These are phyloP conservation scores for Petrosia ficiformis DNA, from an alignment of 37 sponge, comb jelly and placozoan genomes.

Conservation along the genomic window DNA sequence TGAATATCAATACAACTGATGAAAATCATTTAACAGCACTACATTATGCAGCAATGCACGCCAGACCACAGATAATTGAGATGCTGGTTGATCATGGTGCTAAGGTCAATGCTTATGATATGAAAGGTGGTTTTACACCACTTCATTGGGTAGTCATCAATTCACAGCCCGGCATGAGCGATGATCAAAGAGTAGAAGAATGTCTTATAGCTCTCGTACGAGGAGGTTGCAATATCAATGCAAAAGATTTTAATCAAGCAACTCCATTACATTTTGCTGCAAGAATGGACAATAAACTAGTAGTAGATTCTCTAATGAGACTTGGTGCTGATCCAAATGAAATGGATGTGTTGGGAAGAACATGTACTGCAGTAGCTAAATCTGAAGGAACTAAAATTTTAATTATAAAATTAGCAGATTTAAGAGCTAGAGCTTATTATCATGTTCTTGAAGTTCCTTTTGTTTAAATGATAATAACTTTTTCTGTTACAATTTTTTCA, in stretches of 20 bases:
- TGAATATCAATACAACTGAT: slow-evolving; percentile 46
- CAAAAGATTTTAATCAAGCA: slow-evolving; percentile 54
- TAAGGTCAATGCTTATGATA: slow-evolving; percentile 35
- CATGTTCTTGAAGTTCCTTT: slow-evolving; percentile 22
- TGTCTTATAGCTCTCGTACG: slow-evolving; percentile 31
- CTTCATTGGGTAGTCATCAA: slow-evolving; percentile 70
- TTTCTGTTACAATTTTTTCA: neutral
- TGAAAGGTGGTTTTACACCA: slow-evolving; percentile 63
- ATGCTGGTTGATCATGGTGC: slow-evolving; percentile 45
- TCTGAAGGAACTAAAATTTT: slow-evolving; percentile 19
- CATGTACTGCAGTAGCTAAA: slow-evolving; percentile 39
- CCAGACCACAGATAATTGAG: slow-evolving; percentile 41
- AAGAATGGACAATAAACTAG: slow-evolving; percentile 36
- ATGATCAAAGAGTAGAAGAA: slow-evolving; percentile 35
- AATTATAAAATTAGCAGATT: slow-evolving; percentile 12
- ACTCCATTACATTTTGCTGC: slow-evolving; percentile 72
- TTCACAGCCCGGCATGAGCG: slow-evolving; percentile 16
- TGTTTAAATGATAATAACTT: neutral
- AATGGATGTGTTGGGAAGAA: slow-evolving; percentile 45
- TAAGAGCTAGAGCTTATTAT: slow-evolving; percentile 22
- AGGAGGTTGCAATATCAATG: slow-evolving; percentile 46
- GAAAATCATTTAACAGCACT: slow-evolving; percentile 56
- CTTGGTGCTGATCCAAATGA: slow-evolving; percentile 57
- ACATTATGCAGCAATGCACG: slow-evolving; percentile 69
- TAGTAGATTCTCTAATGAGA: slow-evolving; percentile 39